A percentile compares a stretch with the other conserved stretches of the same genome.
phyloP scores from a whole-genome alignment of 2,113 vertebrate genomes.

The Trachemys scripta region DNA sequence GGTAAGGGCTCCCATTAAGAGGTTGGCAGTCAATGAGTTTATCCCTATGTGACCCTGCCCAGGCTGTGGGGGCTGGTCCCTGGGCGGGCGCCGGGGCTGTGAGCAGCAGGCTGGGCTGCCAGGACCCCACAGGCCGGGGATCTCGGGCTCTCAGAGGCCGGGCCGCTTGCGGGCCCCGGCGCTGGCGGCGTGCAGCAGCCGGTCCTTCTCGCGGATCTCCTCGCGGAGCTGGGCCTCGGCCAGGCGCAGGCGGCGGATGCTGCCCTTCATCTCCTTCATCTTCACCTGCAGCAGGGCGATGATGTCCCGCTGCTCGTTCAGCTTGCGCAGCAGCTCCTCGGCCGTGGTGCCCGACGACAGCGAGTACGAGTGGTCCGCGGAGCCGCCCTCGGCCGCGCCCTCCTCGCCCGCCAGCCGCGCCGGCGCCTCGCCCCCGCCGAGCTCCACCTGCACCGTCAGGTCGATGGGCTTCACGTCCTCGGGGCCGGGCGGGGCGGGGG shows the following conservation, averaged over 20 bases:
- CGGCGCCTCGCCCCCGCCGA: constrained; percentile 68
- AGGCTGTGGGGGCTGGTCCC: background rate
- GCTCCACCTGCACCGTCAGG: constrained; percentile 84
- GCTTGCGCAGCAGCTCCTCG: constrained; percentile 93
- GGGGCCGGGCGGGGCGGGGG: background rate
- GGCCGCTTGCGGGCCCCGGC: constrained; percentile 88
- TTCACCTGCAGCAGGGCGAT: constrained; percentile 98
- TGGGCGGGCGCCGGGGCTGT: background rate
- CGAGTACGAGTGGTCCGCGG: constrained; percentile 95
- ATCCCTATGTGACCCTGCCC: background rate
- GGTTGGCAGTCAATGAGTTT: background rate
- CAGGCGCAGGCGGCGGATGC: constrained; percentile 93
- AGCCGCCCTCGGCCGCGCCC: constrained; percentile 73
- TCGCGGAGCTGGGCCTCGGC: constrained; percentile 93
- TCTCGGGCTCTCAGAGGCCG: constrained; percentile 77
- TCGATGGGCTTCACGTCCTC: constrained; percentile 89
- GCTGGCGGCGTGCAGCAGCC: constrained; percentile 82
- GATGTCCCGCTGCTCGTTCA: constrained; percentile 98
- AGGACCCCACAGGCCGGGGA: background rate
- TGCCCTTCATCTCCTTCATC: constrained; percentile 99
- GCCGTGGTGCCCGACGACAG: constrained; percentile 95
- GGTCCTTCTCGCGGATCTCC: constrained; percentile 94
- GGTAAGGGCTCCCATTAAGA: background rate
- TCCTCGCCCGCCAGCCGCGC: constrained; percentile 64
- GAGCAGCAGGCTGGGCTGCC: background rate